Percentiles rank a stretch among this genome's conserved stretches.
Conservation (phyloP, 2,888 invertebrate species). For the Caenorhabditis angaria region DNA sequence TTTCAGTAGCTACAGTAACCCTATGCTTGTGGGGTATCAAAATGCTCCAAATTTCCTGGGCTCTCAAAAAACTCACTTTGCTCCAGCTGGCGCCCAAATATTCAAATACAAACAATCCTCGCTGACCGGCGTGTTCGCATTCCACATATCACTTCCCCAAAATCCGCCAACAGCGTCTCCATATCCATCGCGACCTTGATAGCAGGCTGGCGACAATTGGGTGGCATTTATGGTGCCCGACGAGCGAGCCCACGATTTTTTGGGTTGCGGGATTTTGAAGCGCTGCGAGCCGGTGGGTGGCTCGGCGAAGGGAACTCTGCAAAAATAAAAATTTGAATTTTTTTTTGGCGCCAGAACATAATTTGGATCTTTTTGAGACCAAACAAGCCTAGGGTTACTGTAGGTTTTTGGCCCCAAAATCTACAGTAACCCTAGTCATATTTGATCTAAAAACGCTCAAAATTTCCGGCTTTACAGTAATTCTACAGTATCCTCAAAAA, state of each 20-base stretch:
- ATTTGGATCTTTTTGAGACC: no score
- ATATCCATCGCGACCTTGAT: constrained; percentile 61
- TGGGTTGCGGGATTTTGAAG: constrained; percentile 61
- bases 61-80: constrained; percentile 51
- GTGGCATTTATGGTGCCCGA: constrained; percentile 50
- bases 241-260: constrained; percentile 64
- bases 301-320: constrained; percentile 66
- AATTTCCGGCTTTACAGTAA: no score
- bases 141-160: constrained; percentile 89
- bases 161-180: constrained; percentile 52
- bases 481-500: no score
- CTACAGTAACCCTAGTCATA: no score
- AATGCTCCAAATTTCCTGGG: not conserved
- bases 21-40: not conserved
- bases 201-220: constrained; percentile 61
- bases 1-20: no score
- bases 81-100: constrained; percentile 82
- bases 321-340: no score
- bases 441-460: no score
- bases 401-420: no score
- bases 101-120: constrained; percentile 96
- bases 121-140: constrained; percentile 87
- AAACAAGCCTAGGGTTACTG: no score
- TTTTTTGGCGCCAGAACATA: no score
- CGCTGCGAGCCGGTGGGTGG: constrained; percentile 61